A percentile compares a stretch with the other conserved stretches of the same genome.
Conservation (phyloP, 2,113 vertebrate genomes). For the Pelodiscus sinensis region DNA sequence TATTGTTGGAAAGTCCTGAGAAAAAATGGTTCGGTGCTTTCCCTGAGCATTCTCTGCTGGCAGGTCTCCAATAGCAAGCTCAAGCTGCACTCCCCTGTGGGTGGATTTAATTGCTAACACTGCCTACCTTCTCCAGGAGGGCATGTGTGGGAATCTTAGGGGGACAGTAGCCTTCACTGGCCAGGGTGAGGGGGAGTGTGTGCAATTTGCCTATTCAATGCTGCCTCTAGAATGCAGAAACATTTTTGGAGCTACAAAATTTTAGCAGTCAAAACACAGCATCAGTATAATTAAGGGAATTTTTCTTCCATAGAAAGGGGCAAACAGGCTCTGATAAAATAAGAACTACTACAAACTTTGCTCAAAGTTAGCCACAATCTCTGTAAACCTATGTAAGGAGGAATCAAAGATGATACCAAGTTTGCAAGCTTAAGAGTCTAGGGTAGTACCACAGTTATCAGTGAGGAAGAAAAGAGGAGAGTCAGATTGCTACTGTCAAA, state of each 20-base stretch:
- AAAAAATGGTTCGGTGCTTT: not conserved
- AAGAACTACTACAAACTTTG: not conserved
- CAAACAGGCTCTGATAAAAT: not conserved
- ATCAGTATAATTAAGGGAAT: not conserved
- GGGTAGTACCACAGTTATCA: not conserved
- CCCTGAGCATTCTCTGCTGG: not conserved
- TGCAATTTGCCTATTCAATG: not conserved
- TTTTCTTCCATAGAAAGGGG: not conserved
- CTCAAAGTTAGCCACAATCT: not conserved
- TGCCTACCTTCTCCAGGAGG: not conserved
- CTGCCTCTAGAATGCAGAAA: not conserved
- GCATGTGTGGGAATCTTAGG: not conserved
- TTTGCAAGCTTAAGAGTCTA: not conserved
- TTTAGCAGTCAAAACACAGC: not conserved
- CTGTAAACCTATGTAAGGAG: not conserved
- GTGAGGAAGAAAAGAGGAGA: not conserved
- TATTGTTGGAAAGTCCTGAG: not conserved
- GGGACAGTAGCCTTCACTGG: not conserved
- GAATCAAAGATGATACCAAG: not conserved
- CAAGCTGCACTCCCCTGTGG: rapidly evolving
- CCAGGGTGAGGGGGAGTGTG: not conserved
- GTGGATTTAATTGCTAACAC: not conserved
- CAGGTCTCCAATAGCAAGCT: not conserved
- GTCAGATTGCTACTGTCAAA: not conserved
- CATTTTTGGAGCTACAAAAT: not conserved